Percentiles rank a stretch among this genome's conserved stretches.
Evolutionary conservation across 1,140 invertebrate genomes (phyloP).

Genomic region (Drusus annulatus): DNA sequence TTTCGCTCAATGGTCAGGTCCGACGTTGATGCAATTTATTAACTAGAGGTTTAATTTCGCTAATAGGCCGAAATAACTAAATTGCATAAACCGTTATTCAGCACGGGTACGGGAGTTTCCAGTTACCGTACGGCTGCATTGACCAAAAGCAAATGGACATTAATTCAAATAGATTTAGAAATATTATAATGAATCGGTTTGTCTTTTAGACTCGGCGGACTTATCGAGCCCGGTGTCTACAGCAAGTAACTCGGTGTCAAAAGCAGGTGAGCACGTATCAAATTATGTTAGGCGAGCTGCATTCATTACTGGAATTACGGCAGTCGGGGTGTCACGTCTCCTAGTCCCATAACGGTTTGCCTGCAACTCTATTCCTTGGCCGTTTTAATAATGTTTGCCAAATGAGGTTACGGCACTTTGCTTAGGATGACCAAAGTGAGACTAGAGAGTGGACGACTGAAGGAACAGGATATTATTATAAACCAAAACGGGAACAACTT

Average conservation of each 20-base stretch:
- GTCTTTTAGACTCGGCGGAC: not conserved
- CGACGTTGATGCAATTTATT: not conserved
- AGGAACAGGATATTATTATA: too few species aligned
- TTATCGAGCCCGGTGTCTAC: not conserved
- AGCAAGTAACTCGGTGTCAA: not conserved
- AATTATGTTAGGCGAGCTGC: not conserved
- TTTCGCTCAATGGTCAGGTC: not conserved
- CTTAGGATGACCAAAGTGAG: not conserved
- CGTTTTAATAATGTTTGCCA: constrained; percentile 8
- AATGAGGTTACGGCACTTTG: constrained; percentile 14
- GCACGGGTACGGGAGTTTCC: too few species aligned
- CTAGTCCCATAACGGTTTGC: constrained; percentile 28
- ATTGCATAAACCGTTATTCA: not conserved
- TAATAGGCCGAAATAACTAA: not conserved
- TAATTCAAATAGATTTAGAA: not conserved
- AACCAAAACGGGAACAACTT: too few species aligned
- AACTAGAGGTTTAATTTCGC: not conserved
- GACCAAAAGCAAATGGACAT: not conserved
- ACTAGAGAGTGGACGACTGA: too few species aligned
- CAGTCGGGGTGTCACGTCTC: constrained; percentile 29
- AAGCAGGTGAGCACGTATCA: not conserved
- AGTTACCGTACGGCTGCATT: not conserved
- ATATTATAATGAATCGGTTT: not conserved
- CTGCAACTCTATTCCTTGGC: constrained; percentile 21
- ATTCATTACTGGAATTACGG: constrained; percentile 3